Conservation (phyloP, 92 coral and sea anemone genomes). For the Umimayanthus chanpuru region DNA sequence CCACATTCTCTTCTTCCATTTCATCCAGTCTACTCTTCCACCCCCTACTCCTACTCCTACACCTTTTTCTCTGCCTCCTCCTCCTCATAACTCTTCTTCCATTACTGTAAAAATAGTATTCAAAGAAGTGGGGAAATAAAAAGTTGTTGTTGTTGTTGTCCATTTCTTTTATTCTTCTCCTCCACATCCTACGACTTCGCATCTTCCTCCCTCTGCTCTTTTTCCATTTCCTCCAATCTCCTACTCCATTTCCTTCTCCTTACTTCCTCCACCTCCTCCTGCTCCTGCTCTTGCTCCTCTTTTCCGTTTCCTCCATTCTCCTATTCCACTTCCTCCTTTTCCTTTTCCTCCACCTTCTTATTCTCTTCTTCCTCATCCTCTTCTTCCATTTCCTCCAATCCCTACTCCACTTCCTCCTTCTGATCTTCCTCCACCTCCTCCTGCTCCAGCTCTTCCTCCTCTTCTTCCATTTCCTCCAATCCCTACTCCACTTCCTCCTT, state of each 20-base stretch:
- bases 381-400: neutral
- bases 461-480: neutral
- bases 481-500: no score
- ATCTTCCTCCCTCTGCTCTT: neutral
- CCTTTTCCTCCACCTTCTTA: neutral
- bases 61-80: neutral
- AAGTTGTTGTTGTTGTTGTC: no score
- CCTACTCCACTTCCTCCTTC: no score
- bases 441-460: neutral
- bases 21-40: neutral
- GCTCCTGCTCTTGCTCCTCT: neutral
- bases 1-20: neutral
- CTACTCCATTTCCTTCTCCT: neutral
- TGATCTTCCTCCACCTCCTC: neutral
- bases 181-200: no score
- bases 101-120: no score
- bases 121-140: no score
- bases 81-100: no score
- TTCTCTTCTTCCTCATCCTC: neutral
- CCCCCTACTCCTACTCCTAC: neutral
- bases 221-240: neutral
- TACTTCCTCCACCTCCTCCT: neutral
- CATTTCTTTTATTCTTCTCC: no score
- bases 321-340: neutral
- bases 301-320: neutral